phyloP scores from a whole-genome alignment of 1,140 invertebrate species.

The Ditylenchus dipsaci region DNA sequence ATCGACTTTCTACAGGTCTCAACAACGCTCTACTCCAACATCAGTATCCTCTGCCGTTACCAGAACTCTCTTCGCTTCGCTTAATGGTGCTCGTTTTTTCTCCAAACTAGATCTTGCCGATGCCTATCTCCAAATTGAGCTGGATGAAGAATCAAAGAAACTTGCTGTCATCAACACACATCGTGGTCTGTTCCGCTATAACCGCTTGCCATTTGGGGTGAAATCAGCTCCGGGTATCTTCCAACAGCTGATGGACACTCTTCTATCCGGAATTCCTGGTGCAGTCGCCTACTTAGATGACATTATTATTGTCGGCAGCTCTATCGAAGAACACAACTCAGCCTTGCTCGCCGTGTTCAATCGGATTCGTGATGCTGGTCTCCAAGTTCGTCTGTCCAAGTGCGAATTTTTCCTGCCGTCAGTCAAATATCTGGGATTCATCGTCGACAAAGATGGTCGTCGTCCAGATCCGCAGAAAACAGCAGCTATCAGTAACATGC shows the following conservation, averaged over 20 bases:
- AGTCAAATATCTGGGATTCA: constrained; percentile 4
- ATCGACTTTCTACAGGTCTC: constrained; percentile 50
- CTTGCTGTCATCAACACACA: constrained; percentile 24
- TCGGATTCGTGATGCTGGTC: constrained; percentile 14
- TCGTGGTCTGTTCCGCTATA: constrained; percentile 56
- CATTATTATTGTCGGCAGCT: constrained; percentile 13
- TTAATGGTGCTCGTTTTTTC: constrained; percentile 38
- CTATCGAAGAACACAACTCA: constrained; percentile 16
- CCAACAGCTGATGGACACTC: constrained; percentile 60
- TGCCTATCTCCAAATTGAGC: constrained; percentile 34
- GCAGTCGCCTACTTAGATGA: constrained; percentile 36
- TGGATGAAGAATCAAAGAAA: constrained; percentile 33
- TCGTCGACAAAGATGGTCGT: constrained; percentile 15
- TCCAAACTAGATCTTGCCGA: constrained; percentile 40
- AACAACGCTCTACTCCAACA: constrained; percentile 40
- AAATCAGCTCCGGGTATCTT: constrained; percentile 61
- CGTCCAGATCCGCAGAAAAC: constrained; percentile 37
- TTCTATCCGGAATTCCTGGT: constrained; percentile 48
- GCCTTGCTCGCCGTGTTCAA: constrained; percentile 14
- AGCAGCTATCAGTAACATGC: constrained; percentile 36
- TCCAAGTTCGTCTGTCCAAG: constrained; percentile 3
- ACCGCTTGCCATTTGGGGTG: constrained; percentile 61
- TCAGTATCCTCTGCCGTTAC: constrained; percentile 44
- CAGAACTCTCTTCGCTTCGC: constrained; percentile 33
- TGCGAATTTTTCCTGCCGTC: neutral